phyloP scores from a whole-genome alignment of 1,140 invertebrate species.

The Nephila pilipes region DNA sequence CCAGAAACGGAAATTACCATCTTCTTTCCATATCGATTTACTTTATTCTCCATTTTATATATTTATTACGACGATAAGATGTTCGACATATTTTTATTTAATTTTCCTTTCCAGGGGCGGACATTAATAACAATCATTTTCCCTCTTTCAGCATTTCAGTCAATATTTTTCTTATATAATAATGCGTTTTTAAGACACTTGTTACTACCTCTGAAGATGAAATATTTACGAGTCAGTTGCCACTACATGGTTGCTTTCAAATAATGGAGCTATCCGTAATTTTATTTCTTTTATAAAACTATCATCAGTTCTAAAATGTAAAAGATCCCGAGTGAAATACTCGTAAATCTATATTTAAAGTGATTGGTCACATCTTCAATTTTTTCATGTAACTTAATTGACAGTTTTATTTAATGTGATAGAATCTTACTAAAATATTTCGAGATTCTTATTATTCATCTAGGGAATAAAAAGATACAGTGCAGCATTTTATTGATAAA shows the following conservation, averaged over 20 bases:
- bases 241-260: background rate
- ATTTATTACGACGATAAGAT: conserved; percentile 47
- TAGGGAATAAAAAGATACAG: background rate
- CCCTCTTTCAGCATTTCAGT: background rate
- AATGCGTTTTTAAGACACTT: conserved; percentile 27
- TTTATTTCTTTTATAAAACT: background rate
- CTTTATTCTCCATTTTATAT: background rate
- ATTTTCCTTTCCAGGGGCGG: conserved; percentile 30
- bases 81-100: conserved; percentile 56
- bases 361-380: too few species aligned
- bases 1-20: conserved; percentile 30
- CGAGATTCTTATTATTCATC: background rate
- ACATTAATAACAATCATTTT: conserved; percentile 44
- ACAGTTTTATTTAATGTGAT: background rate
- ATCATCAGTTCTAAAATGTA: background rate
- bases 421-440: background rate
- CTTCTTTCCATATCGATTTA: conserved; percentile 27
- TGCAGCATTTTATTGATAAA: background rate
- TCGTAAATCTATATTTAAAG: background rate
- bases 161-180: conserved; percentile 53
- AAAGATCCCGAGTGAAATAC: background rate
- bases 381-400: background rate
- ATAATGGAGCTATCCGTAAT: background rate
- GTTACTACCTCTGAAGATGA: background rate
- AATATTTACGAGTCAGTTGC: conserved; percentile 32